These are phyloP conservation scores for Okapia johnstoni DNA, from an alignment of 2,113 vertebrate genomes.

Conservation along the genomic window DNA sequence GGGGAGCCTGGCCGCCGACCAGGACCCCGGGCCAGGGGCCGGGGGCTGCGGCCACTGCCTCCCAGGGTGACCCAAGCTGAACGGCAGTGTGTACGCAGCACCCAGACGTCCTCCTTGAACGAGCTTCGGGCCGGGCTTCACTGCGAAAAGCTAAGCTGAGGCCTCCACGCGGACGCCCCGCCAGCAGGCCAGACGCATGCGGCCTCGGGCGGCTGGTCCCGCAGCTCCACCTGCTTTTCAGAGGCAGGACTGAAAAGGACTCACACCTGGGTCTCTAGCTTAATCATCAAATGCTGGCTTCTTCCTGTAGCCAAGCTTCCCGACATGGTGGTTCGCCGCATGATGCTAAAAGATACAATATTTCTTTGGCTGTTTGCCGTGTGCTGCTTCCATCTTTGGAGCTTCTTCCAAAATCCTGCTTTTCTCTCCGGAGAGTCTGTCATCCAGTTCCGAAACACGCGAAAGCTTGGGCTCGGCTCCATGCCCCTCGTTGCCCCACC, in stretches of 20 bases:
- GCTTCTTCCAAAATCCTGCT: conserved; percentile 96
- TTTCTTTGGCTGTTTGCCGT: conserved; percentile 71
- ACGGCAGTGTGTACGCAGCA: conserved; percentile 66
- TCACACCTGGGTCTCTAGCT: conserved; percentile 71
- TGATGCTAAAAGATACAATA: conserved; percentile 73
- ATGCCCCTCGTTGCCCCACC: conserved; percentile 83
- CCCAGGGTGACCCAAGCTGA: neutral
- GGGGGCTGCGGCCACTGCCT: neutral
- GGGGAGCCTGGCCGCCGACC: neutral
- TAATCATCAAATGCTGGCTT: conserved; percentile 76
- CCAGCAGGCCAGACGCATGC: neutral
- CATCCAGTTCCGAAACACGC: conserved; percentile 90
- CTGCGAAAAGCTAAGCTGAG: conserved; percentile 39
- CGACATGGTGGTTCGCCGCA: conserved; percentile 80
- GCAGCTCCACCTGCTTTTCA: conserved; percentile 56
- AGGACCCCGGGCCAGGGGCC: rapidly evolving
- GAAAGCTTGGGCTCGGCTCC: conserved; percentile 94
- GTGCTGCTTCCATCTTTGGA: conserved; percentile 88
- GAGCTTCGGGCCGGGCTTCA: conserved; percentile 24
- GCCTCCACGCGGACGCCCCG: neutral
- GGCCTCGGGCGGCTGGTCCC: conserved; percentile 30
- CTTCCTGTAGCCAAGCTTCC: conserved; percentile 79
- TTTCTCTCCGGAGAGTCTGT: conserved; percentile 90
- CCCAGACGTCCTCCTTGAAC: conserved; percentile 65
- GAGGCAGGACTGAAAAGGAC: conserved; percentile 68